Evolutionary conservation across 2,113 vertebrate species (phyloP), one percentile per base, ranked within the genome.

Genomic region (Uria lomvia): DNA sequence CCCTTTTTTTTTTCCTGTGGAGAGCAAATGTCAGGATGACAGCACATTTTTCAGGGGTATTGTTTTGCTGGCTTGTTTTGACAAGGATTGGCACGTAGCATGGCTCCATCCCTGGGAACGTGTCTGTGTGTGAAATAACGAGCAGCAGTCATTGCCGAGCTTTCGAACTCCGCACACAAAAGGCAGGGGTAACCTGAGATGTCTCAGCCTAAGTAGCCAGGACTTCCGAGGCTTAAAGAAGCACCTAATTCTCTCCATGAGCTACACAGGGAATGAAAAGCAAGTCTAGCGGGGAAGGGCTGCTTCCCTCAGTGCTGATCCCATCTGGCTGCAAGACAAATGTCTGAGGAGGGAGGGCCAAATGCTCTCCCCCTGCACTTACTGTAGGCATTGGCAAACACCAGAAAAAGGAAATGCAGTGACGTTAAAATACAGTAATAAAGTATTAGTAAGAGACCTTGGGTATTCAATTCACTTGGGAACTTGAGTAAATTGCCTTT

Each of bases 401-500:
- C 53, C 38, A 34, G 27, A 40, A 62, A 87, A 77, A 63, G 47
- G 24, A 13, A 29, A 68, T 45, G 24, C 13, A 47, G 14, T 70
- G 73, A 47, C 53, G 60, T 78, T 95, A 72, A 63, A 70, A 63
- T 83, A 53, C 21, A 42, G 50, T 67, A 19, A 52, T 78, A 92
- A 50, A 66, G 45, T 77, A 88, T 88, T 95, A 75, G 36, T 86
- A 32, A 70, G 27, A 75, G 52, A 91, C 86, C 40, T 88, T 88
- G 47, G 81, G 96, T 90, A 92, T 62, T 81, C 81, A 90, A 80
- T 92, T 95, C 73, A 34, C 62, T 91, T 84, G 93, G 91, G 91
- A 56, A 62, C 29, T 38, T 85, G 88, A 93, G 62, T 86, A 96
- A 97, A 88, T 87, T 94, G 23, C 40, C 40, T 94, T 96, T 90